Conservation (phyloP, 2,113 vertebrate genomes). For the Dinomys branickii region DNA sequence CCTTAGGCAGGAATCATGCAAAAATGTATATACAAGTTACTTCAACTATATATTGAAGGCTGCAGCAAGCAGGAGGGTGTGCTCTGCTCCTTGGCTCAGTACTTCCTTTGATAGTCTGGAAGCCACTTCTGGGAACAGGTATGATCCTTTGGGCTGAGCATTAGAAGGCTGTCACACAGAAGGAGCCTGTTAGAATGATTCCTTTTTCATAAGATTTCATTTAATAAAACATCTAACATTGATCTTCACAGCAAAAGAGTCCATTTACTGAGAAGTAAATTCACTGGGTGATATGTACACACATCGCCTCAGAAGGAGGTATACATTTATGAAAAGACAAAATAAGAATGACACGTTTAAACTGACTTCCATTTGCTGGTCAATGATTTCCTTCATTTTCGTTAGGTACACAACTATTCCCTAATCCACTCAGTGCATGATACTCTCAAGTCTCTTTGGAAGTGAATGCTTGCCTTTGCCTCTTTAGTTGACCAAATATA, state of each 20-base stretch:
- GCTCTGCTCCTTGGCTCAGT: not conserved
- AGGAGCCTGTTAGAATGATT: not conserved
- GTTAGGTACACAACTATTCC: slow-evolving; percentile 51
- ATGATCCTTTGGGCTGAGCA: not conserved
- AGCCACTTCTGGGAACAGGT: not conserved
- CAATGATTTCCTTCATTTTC: slow-evolving; percentile 41
- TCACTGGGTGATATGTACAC: not conserved
- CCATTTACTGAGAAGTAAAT: slow-evolving; percentile 32
- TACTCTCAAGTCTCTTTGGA: slow-evolving; percentile 57
- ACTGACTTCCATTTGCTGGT: not conserved
- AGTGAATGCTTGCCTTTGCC: slow-evolving; percentile 50
- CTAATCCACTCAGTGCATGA: slow-evolving; percentile 39
- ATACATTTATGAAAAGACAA: not conserved
- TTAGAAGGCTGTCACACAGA: not conserved
- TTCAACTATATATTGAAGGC: not conserved
- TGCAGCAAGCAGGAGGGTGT: not conserved
- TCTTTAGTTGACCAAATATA: slow-evolving; percentile 57
- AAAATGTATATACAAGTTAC: not conserved
- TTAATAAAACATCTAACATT: not conserved
- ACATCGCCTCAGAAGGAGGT: not conserved
- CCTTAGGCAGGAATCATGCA: not conserved
- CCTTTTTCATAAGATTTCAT: not conserved
- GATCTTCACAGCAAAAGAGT: not conserved
- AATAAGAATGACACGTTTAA: slow-evolving; percentile 33
- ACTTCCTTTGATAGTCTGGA: not conserved